Conservation (phyloP, 2,113 vertebrate species). For the Pollachius pollachius region DNA sequence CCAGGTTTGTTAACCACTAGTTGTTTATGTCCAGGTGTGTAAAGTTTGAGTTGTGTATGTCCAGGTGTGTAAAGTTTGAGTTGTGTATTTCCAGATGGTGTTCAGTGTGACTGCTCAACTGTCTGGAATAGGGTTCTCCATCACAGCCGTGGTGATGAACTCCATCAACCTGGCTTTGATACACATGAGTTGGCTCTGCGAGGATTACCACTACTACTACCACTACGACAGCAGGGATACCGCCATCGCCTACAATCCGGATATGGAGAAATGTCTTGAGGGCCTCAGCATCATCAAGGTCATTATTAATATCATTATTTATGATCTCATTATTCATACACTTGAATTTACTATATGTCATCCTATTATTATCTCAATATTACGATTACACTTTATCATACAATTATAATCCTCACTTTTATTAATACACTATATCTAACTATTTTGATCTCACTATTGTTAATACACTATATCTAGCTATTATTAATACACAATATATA, state of each 20-base stretch:
- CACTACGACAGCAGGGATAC: accelerated
- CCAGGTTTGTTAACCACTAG: neutral
- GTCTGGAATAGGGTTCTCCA: constrained; percentile 38
- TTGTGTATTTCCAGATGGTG: neutral
- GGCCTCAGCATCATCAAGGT: accelerated
- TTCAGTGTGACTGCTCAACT: constrained; percentile 48
- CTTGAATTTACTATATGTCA: too few relatives aligned
- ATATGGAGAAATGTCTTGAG: constrained; percentile 20
- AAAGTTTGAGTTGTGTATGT: neutral
- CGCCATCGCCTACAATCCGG: accelerated
- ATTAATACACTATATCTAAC: too few relatives aligned
- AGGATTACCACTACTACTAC: accelerated
- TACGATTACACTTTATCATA: too few relatives aligned
- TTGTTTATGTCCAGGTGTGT: neutral
- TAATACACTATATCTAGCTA: too few relatives aligned
- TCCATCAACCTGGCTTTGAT: accelerated
- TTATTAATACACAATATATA: too few relatives aligned
- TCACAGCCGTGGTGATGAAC: constrained; percentile 54
- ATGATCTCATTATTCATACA: too few relatives aligned
- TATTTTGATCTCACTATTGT: too few relatives aligned
- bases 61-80: neutral
- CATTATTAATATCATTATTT: neutral
- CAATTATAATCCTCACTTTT: too few relatives aligned
- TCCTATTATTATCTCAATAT: too few relatives aligned
- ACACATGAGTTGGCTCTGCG: accelerated